phyloP scores from a whole-genome alignment of 2,888 invertebrate genomes.

The Cheilosia grossa region DNA sequence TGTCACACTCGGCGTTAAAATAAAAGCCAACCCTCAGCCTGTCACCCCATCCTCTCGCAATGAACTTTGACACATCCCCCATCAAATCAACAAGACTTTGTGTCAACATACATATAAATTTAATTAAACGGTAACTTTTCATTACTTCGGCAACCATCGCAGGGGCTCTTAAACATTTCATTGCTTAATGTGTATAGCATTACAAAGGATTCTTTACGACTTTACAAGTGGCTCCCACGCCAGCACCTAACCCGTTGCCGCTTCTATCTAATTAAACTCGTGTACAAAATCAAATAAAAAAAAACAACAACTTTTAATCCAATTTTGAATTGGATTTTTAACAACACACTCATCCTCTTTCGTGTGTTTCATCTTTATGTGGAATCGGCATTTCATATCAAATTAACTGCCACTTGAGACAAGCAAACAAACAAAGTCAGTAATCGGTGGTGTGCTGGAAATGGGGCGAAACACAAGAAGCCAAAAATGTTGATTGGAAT shows the following conservation, averaged over 20 bases:
- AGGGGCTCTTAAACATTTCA: background rate
- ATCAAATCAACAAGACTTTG: constrained; percentile 37
- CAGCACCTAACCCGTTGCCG: background rate
- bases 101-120: constrained; percentile 38
- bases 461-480: constrained; percentile 17
- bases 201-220: constrained; percentile 32
- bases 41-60: constrained; percentile 1
- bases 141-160: constrained; percentile 27
- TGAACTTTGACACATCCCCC: constrained; percentile 12
- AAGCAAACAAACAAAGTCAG: background rate
- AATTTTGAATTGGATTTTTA: constrained; percentile 54
- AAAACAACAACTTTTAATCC: constrained; percentile 49
- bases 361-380: constrained; percentile 43
- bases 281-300: constrained; percentile 12
- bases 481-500: constrained; percentile 69
- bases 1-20: background rate
- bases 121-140: constrained; percentile 56
- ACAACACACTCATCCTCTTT: constrained; percentile 27
- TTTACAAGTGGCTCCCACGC: constrained; percentile 14
- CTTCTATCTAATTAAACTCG: constrained; percentile 39
- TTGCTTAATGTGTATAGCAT: constrained; percentile 22
- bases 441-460: too few species aligned
- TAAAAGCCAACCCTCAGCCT: background rate
- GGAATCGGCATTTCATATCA: constrained; percentile 50
- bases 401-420: background rate